Conservation (phyloP, 2,797 vertebrate species). For the Poeciliopsis presidionis region DNA sequence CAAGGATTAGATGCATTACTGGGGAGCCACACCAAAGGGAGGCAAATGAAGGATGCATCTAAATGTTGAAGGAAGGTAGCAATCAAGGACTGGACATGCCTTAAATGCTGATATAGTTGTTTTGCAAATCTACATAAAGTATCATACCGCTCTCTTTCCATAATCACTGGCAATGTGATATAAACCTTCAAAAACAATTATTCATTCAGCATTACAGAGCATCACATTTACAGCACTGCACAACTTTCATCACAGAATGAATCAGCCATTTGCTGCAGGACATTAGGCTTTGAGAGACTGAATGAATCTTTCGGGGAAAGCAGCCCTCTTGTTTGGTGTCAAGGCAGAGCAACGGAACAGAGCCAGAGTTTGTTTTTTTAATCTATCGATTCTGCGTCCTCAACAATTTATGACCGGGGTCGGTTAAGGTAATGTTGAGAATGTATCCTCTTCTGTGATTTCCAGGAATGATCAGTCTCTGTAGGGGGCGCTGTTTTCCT, state of each 20-base stretch:
- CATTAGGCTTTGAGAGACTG: constrained; percentile 12
- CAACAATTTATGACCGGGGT: not conserved
- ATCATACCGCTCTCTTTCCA: not conserved
- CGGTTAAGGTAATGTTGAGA: not conserved
- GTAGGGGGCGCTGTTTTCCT: constrained; percentile 23
- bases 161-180: not conserved
- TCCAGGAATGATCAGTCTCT: not conserved
- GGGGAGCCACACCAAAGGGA: constrained; percentile 11
- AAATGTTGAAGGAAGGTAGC: no score
- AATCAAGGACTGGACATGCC: not conserved
- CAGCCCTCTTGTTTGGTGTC: constrained; percentile 4
- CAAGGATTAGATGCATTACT: constrained; percentile 24
- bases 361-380: not conserved
- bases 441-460: constrained; percentile 1
- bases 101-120: not conserved
- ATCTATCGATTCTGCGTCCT: constrained; percentile 4
- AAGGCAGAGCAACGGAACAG: constrained; percentile 1
- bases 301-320: constrained; percentile 11
- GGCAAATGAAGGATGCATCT: constrained; percentile 9
- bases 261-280: constrained; percentile 21
- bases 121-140: not conserved
- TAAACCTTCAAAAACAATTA: not conserved
- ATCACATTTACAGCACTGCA: not conserved
- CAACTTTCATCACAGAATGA: constrained; percentile 8
- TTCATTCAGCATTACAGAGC: not conserved